Percentiles rank a stretch among this genome's conserved stretches.
phyloP scores from a whole-genome alignment of 2,113 vertebrate species.

The Melospiza georgiana region DNA sequence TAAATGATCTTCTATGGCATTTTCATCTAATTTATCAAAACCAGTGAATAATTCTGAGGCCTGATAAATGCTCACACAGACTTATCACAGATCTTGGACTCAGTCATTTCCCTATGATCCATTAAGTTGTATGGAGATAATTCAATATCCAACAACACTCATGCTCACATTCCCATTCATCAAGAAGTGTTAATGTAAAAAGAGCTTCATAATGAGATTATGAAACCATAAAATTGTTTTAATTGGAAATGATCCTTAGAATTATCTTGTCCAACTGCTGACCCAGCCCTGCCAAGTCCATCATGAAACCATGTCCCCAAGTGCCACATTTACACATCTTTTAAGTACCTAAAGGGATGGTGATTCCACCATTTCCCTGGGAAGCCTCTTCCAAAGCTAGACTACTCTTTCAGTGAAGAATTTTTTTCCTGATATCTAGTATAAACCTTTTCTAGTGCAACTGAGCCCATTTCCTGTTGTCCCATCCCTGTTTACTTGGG shows the following conservation, averaged over 20 bases:
- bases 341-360: not conserved
- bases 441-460: not conserved
- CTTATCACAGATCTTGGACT: not conserved
- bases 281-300: not conserved
- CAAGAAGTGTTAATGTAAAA: not conserved
- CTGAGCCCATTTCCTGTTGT: not conserved
- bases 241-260: not conserved
- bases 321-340: not conserved
- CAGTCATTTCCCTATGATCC: not conserved
- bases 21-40: not conserved
- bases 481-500: not conserved
- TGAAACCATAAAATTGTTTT: not conserved
- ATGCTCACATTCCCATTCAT: not conserved
- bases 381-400: not conserved
- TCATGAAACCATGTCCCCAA: not conserved
- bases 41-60: not conserved
- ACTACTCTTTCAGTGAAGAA: no score
- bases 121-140: not conserved
- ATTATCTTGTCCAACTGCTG: not conserved
- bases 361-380: not conserved
- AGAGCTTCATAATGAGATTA: not conserved
- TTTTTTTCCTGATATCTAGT: not conserved
- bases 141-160: not conserved
- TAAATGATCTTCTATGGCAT: not conserved
- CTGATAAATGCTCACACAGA: not conserved